Base-by-base conservation (phyloP, 2,113 vertebrate species). In the Oryzias melastigma region DNA sequence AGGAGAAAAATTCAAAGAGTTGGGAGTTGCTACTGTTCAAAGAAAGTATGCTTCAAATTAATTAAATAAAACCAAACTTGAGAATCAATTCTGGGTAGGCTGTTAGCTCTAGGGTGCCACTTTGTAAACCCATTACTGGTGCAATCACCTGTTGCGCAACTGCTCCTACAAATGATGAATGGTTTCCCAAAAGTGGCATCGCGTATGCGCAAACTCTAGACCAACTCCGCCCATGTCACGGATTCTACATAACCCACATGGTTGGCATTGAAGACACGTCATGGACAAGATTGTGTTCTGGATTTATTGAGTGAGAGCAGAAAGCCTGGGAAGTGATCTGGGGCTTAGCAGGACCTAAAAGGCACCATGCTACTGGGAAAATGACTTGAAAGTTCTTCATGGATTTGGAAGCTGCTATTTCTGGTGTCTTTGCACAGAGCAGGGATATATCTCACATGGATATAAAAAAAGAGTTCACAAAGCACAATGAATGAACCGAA, bases 361-460 rank as follows among this genome's bases (percentile, higher is more conserved):
- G 54, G 79, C 19, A 71, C 52, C 48, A 66, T 40, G 74, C 71
- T 65, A 79, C 55, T 52, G 54, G 53, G 50, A 68, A 53, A 51
- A 68, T 41, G 76, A 51, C 75, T 62, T 52, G 79, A 68, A 65
- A 68, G 60, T 41, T 58, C 15, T 53, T 52, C 57, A 53, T 57
- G 69, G n/a, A 66, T 80, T 65, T 2, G 55, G 48, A 54, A 29
- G 78, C 58, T 71, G 65, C 73, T 86, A 77, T 84, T 85, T 68
- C 76, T 66, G 46, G 7, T 47, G 7, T 47, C 19, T 44, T 44
- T 44, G 43, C 35, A 35, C 7, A 29, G 27, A 35, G 35, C 35
- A 35, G 10, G 8, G 7, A 35, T 10, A 12, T 35, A 12, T 35
- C 35, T 35, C 35, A 35, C 35, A 35, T 35, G 35, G 35, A 35